These are phyloP conservation scores for Brachymystax lenok DNA, from an alignment of 2,797 vertebrate genomes.

Conservation along the genomic window DNA sequence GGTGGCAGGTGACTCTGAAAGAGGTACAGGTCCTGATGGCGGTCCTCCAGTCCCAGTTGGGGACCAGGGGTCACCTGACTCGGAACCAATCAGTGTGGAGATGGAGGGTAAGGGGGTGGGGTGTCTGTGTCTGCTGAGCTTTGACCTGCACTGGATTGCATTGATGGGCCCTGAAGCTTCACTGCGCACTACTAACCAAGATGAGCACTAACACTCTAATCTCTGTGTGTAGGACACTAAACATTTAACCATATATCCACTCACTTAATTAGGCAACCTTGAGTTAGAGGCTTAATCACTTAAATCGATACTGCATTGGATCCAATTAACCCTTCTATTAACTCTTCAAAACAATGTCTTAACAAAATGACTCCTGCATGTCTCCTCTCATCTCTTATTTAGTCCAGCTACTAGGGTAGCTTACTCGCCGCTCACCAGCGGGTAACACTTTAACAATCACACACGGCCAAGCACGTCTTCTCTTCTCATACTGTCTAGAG, in stretches of 20 bases:
- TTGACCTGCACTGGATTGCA: slow-evolving; percentile 66
- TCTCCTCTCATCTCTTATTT: slow-evolving; percentile 31
- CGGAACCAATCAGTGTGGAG: slow-evolving; percentile 86
- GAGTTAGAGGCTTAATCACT: slow-evolving; percentile 32
- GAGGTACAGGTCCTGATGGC: slow-evolving; percentile 82
- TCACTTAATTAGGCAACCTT: slow-evolving; percentile 8
- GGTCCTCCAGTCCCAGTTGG: slow-evolving; percentile 77
- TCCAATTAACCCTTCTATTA: slow-evolving; percentile 50
- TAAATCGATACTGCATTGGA: slow-evolving; percentile 36
- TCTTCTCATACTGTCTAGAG: neutral
- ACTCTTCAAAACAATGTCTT: slow-evolving; percentile 31
- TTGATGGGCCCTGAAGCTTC: slow-evolving; percentile 71
- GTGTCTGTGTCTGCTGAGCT: slow-evolving; percentile 52
- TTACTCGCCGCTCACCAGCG: slow-evolving; percentile 23
- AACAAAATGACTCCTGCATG: slow-evolving; percentile 26
- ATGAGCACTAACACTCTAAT: slow-evolving; percentile 54
- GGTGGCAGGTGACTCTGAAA: slow-evolving; percentile 80
- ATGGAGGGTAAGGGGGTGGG: slow-evolving; percentile 88
- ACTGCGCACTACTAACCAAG: slow-evolving; percentile 53
- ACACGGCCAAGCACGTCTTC: slow-evolving; percentile 5
- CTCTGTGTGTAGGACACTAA: slow-evolving; percentile 23
- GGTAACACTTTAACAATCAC: slow-evolving; percentile 10
- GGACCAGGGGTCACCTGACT: slow-evolving; percentile 82
- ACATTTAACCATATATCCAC: slow-evolving; percentile 5
- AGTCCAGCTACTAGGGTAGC: slow-evolving; percentile 44